Evolutionary conservation across 2,888 invertebrate species (phyloP), one percentile per base, ranked within the genome.

Genomic region (Polyploca ridens): DNA sequence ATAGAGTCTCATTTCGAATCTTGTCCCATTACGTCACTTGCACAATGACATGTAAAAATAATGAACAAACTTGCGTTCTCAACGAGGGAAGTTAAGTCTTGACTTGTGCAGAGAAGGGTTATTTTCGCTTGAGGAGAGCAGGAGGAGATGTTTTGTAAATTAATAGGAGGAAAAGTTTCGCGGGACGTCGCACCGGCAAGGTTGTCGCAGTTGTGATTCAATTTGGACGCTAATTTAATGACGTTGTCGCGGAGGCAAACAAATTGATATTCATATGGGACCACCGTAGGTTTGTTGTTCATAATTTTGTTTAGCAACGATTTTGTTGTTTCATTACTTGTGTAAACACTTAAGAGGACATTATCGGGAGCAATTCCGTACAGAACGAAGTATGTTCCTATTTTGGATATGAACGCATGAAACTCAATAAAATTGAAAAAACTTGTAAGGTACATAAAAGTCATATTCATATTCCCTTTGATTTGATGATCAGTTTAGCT

Each of bases 191-290:
- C 88, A 88, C 88, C 87, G 89, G 91, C 88, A 90, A 93, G 91
- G 91, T 91, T 91, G 92, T 92, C 90, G 90, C 92, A 92, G 92
- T 93, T 92, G 91, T 93, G 93, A 94, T 94, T 94, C 93, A 93
- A 93, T 94, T 94, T 93, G 90, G 90, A 89, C 92, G 93, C 92
- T 94, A 94, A 94, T 94, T 94, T 93, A 90, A 93, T 93, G 93
- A 93, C 89, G 90, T 86, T 90, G 89, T 89, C 85, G 90, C 73
- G 84, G 83, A 89, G 84, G 89, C 87, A 92, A 93, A 91, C 93
- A 93, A 91, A 93, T 94, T 93, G 93, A 93, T 93, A 94, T 93
- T 93, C 94, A 94, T 92, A 93, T 93, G 93, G 93, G 93, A 93
- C 91, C 85, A 82, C 81, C 83, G 82, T 79, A 79, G 82, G 83